Base-by-base conservation (phyloP, 2,797 vertebrate genomes). In the Echiichthys vipera region DNA sequence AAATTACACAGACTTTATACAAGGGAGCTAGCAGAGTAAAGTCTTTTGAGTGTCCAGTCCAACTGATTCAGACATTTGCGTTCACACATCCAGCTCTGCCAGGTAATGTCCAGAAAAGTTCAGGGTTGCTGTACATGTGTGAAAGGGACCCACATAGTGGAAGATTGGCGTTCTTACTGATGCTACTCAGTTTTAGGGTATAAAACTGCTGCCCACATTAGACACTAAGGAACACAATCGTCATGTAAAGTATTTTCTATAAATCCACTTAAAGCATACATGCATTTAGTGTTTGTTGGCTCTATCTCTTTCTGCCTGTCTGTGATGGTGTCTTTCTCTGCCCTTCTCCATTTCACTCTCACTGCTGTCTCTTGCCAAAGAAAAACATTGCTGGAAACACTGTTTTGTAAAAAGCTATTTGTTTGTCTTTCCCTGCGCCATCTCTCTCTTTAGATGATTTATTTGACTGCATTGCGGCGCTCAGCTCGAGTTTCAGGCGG, bases 401-500 rank as follows among this genome's bases (percentile, higher is more conserved):
- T 89, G 79, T 88, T 93, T 92, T 82, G 82, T 88, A 83, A 78
- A 91, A 89, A 87, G 76, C 76, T 87, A 79, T 92, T 93, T 95
- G 92, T 93, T 94, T 94, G 88, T 88, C 81, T 91, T 89, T 84
- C 81, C 71, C 46, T 70, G 83, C 73, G 56, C 78, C 82, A 83
- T 94, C 83, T 65, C 67, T 80, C 84, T 86, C 87, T 88, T 85
- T 72, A 81, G 77, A 83, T 91, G 88, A 94, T 94, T 93, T 92
- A 91, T 94, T 92, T 88, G 80, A 83, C 84, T 85, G 78, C 83
- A 83, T 87, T 54, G 51, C 76, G 34, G 81, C 17, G 58, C 83
- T 62, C 76, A 34, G 90, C 92, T 95, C 88, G 74, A 63, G 91
- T 95, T 94, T 93, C 92, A 81, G 71, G 80, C 77, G 25, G 78